Evolutionary conservation across 2,888 invertebrate species (phyloP), one percentile per base, ranked within the genome.

Genomic region (Epirrhoe alternata): DNA sequence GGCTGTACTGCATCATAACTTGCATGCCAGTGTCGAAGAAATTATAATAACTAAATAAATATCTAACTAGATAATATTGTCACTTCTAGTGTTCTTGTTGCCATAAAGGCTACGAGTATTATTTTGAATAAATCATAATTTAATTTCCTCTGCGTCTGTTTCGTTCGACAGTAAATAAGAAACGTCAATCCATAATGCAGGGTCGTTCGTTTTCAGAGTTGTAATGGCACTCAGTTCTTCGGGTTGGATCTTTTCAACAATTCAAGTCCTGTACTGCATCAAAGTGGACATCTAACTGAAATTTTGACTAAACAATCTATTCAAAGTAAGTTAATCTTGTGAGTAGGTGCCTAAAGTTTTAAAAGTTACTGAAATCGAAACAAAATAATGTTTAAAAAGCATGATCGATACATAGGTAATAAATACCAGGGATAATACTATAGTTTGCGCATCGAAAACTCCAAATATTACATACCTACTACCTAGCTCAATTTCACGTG

Each of bases 191-290:
- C 17, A 66, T 61, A 57, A 61, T 61, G 53, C 31, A 61, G 42
- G 31, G 45, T 17, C 17, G 16, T 64, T 64, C 14, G 35, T 70
- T 83, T 79, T 0, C 77, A 86, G 86, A 78, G 67, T 17, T 76
- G 74, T 66, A 83, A 84, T 42, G 76, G 68, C 31, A 80, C 73
- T 38, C 74, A 77, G 1, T 81, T 77, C 61, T 86, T 71, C 53
- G 86, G 84, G 6, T 71, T 82, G 1, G 81, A 85, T 69, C 76
- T 87, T 7, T 86, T 81, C 57, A 63, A 84, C 42, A 74, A 83
- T 71, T 64, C 74, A 31, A 69, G 75, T 1, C 77, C 83, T 2
- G 77, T 83, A 38, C 74, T 77, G 61, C 74, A 83, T 73, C 72
- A 78, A 72, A 79, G 59, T 5, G 83, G 83, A 4, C 80, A 87